Percentiles rank a stretch among this genome's conserved stretches.
These are phyloP conservation scores for Pelochelys cantorii DNA, from an alignment of 2,797 vertebrate species.

Conservation along the genomic window DNA sequence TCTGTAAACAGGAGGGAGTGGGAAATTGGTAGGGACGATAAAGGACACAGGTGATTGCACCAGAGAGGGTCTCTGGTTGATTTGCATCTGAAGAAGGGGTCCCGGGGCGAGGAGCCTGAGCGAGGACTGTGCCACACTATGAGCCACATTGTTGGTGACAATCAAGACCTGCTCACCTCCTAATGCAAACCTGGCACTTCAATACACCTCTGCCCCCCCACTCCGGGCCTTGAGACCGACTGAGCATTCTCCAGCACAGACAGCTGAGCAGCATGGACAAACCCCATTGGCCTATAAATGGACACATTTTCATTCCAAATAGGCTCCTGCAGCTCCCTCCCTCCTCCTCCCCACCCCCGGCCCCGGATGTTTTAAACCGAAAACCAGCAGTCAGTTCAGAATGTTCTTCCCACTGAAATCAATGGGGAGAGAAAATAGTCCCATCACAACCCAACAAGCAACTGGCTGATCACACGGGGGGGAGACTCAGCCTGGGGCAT, in stretches of 20 bases:
- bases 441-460: not conserved
- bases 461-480: not conserved
- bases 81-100: too few species aligned
- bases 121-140: too few species aligned
- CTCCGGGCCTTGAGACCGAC: too few species aligned
- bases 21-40: too few species aligned
- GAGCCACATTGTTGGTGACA: too few species aligned
- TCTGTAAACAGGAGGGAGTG: too few species aligned
- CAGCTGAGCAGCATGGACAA: not conserved
- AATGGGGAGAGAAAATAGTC: not conserved
- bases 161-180: not conserved
- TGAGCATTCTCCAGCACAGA: not conserved
- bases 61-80: too few species aligned
- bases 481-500: not conserved
- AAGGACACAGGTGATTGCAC: too few species aligned
- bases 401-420: not conserved
- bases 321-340: not conserved
- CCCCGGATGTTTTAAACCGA: not conserved
- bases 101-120: too few species aligned
- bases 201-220: not conserved
- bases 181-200: not conserved
- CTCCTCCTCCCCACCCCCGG: too few species aligned
- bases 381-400: not conserved
- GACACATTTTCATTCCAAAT: not conserved
- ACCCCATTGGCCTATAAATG: not conserved